Evolutionary conservation across 2,113 vertebrate species (phyloP).

Genomic region (Haemorhous mexicanus): DNA sequence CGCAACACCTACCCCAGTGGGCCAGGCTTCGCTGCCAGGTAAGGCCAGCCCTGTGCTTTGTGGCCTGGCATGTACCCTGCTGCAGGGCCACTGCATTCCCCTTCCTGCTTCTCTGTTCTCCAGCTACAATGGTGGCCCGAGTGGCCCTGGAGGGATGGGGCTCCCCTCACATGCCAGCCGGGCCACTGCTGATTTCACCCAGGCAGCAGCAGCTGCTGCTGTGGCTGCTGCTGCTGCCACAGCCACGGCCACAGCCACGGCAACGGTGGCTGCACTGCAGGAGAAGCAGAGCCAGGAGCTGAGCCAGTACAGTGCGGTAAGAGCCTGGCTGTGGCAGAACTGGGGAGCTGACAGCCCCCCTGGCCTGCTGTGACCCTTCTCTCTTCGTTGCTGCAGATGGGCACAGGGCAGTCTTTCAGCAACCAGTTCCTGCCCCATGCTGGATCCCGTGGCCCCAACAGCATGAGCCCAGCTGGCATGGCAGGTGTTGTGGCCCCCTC

Average conservation of each 20-base stretch:
- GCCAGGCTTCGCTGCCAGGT: conserved; percentile 84
- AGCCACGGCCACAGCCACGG: conserved; percentile 90
- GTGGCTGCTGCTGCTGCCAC: conserved; percentile 92
- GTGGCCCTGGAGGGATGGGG: conserved; percentile 76
- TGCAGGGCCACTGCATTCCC: rapidly evolving
- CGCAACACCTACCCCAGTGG: conserved; percentile 75
- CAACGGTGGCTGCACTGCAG: conserved; percentile 91
- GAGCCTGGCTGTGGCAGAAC: neutral
- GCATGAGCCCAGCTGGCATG: conserved; percentile 66
- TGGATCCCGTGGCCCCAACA: conserved; percentile 78
- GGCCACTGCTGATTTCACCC: conserved; percentile 88
- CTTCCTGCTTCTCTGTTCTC: neutral
- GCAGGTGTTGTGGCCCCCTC: conserved; percentile 68
- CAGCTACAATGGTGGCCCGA: conserved; percentile 82
- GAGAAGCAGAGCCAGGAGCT: conserved; percentile 97
- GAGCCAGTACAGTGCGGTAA: conserved; percentile 88
- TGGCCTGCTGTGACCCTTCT: rapidly evolving
- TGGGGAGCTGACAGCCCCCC: rapidly evolving
- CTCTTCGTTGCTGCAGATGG: conserved; percentile 74
- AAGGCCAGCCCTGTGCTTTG: neutral
- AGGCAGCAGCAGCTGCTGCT: conserved; percentile 86
- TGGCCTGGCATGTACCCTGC: rapidly evolving
- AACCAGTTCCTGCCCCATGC: conserved; percentile 90
- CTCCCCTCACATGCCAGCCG: conserved; percentile 78
- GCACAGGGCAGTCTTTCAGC: conserved; percentile 84